Conservation (phyloP, 1,140 invertebrate genomes). For the Triops longicaudatus region DNA sequence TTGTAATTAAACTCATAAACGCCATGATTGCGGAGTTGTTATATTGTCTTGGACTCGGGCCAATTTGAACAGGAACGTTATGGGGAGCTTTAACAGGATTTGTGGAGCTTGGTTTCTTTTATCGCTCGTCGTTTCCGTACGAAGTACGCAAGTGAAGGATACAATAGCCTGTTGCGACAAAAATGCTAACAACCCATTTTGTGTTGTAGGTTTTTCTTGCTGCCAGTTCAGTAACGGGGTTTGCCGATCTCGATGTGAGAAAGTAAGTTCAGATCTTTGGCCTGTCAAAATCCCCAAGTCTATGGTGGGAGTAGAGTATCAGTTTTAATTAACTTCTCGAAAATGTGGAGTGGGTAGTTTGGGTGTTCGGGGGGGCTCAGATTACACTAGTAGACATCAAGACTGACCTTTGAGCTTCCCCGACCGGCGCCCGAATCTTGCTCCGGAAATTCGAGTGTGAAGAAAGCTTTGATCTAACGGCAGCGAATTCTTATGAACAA, state of each 20-base stretch:
- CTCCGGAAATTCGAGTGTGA: background rate
- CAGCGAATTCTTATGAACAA: background rate
- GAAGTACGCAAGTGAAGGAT: background rate
- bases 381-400: background rate
- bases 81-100: background rate
- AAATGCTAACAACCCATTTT: background rate
- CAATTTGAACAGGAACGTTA: background rate
- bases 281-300: background rate
- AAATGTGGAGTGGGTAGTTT: constrained; percentile 15
- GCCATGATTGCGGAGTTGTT: background rate
- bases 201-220: background rate
- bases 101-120: background rate
- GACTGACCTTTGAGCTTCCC: background rate
- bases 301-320: background rate
- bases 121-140: constrained; percentile 5
- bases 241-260: background rate
- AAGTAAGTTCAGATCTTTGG: background rate
- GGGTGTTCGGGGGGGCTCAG: background rate
- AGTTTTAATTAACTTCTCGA: constrained; percentile 4
- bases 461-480: background rate
- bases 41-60: background rate
- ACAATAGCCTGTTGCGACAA: background rate
- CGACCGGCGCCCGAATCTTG: background rate
- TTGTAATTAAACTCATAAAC: background rate
- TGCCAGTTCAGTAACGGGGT: background rate